Base-by-base conservation (phyloP, 2,113 vertebrate genomes). In the Chunga burmeisteri region DNA sequence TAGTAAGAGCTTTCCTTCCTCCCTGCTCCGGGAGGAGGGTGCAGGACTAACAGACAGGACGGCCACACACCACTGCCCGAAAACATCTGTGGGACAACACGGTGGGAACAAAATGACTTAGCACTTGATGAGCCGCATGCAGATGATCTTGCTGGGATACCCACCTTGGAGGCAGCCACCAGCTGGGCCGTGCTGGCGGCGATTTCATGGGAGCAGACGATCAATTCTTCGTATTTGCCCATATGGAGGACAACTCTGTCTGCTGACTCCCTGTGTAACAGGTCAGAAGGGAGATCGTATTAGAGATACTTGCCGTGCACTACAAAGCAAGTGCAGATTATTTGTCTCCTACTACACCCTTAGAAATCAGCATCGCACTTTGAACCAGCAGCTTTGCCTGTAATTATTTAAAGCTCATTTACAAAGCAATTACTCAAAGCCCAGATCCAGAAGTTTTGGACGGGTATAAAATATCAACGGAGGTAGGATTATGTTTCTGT, bases 131-230 rank as follows among this genome's bases (percentile, higher is more conserved):
- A n/a, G 77, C 40, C 3, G 4, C 6, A 5, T 0, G 9, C 56
- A 25, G n/a, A 10, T 3, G 6, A 23, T 16, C 12, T 49, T 44
- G 55, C 56, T 18, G 70, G 59, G 77, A 71, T 42, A 16, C 93
- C 81, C 97, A 99, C 99, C 99, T 99, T 99, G 56, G 99, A 99
- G 67, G 99, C 99, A 3, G 99, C 99, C 46, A 99, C 99, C 61
- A 99, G 99, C 97, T 99, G 99, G 38, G 99, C 99, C 0, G 99
- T 99, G 96, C 99, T 99, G 86, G 99, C 99, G 0, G 99, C 99
- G 0, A 99, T 99, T 94, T 99, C 99, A 2, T 99, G 99, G 7
- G 99, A 99, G 94, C 99, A 99, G 85, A 99, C 99, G 1, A 99
- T 99, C 88, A 99, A 96, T 40, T 99, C 99, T 75, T 99, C 99